Conservation (phyloP, 2,113 vertebrate species). For the Lipophrys pholis region DNA sequence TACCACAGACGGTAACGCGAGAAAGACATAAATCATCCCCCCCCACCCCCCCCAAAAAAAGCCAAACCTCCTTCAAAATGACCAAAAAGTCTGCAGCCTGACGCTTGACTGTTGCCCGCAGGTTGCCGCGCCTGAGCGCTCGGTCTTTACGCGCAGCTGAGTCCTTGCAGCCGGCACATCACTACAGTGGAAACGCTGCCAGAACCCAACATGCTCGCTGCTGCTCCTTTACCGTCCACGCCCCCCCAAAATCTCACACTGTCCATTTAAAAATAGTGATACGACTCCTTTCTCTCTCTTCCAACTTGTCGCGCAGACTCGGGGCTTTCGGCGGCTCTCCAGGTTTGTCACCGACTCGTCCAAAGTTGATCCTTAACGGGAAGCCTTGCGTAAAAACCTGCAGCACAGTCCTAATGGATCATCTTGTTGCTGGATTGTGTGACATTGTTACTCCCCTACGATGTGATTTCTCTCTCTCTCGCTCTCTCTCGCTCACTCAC, state of each 20-base stretch:
- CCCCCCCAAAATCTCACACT: conserved; percentile 68
- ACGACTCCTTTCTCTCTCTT: conserved; percentile 23
- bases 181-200: conserved; percentile 55
- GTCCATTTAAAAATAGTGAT: conserved; percentile 74
- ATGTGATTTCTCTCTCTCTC: conserved; percentile 39
- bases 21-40: conserved; percentile 11
- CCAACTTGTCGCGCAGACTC: conserved; percentile 67
- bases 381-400: conserved; percentile 19
- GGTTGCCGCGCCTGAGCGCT: conserved; percentile 32
- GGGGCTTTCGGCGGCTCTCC: conserved; percentile 26
- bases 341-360: conserved; percentile 29
- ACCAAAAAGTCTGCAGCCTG: conserved; percentile 10
- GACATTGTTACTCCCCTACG: conserved; percentile 40
- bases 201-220: conserved; percentile 63
- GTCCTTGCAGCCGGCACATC: conserved; percentile 63
- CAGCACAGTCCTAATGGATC: conserved; percentile 13
- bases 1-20: background rate
- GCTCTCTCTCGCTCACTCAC: conserved; percentile 7
- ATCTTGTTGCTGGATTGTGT: conserved; percentile 41
- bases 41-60: conserved; percentile 15
- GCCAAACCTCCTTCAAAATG: conserved; percentile 8
- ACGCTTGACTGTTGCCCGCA: conserved; percentile 7
- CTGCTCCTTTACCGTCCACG: conserved; percentile 71
- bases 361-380: conserved; percentile 52
- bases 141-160: conserved; percentile 41